Evolutionary conservation across 2,113 vertebrate genomes (phyloP).

Genomic region (Scalopus aquaticus): DNA sequence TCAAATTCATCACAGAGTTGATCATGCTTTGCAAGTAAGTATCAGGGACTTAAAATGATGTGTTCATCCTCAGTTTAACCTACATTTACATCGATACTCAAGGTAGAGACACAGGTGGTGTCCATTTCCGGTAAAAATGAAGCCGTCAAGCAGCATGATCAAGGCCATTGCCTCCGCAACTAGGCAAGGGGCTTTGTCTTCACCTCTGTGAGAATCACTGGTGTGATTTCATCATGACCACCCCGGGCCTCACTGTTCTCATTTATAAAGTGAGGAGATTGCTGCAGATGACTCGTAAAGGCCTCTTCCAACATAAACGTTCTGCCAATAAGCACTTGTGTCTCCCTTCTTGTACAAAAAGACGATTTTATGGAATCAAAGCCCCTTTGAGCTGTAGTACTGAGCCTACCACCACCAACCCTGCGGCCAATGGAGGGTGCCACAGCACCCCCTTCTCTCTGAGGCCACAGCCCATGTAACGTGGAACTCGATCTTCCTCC

Average conservation of each 20-base stretch:
- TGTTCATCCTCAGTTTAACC: background rate
- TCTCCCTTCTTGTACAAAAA: background rate
- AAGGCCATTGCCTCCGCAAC: background rate
- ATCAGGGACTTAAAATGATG: background rate
- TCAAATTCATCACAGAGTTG: background rate
- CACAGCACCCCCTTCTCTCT: background rate
- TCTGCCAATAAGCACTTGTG: background rate
- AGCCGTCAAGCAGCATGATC: rapidly evolving
- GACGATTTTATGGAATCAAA: background rate
- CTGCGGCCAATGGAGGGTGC: rapidly evolving
- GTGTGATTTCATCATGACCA: background rate
- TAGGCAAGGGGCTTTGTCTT: background rate
- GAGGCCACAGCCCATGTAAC: background rate
- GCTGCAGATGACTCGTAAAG: background rate
- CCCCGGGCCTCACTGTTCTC: rapidly evolving
- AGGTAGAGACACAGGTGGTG: background rate
- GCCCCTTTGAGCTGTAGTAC: background rate
- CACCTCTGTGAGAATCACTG: too few relatives aligned
- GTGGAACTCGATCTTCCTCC: background rate
- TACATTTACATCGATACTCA: rapidly evolving
- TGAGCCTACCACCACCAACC: rapidly evolving
- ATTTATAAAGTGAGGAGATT: background rate
- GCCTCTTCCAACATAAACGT: background rate
- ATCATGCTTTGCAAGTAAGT: background rate
- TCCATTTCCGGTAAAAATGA: background rate